phyloP scores from a whole-genome alignment of 2,113 vertebrate species.

The Peromyscus californicus region DNA sequence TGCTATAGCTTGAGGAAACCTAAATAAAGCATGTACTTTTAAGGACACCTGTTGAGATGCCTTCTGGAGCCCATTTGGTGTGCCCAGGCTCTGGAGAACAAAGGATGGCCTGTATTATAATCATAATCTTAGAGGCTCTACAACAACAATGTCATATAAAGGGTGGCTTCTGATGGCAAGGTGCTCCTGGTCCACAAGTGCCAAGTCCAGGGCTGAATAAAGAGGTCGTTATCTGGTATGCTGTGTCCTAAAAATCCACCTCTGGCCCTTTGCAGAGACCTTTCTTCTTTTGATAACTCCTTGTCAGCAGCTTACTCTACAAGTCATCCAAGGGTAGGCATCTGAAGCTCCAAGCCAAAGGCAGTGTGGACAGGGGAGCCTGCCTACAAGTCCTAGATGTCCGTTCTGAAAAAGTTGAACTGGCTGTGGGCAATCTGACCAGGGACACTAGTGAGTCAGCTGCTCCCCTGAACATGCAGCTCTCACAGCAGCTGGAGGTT shows the following conservation, averaged over 20 bases:
- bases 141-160: neutral
- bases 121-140: neutral
- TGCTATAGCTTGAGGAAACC: conserved; percentile 37
- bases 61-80: conserved; percentile 65
- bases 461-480: neutral
- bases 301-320: neutral
- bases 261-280: neutral
- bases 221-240: fast-evolving
- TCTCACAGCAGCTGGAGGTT: neutral
- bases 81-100: conserved; percentile 19
- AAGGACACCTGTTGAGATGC: conserved; percentile 58
- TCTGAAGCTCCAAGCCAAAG: neutral
- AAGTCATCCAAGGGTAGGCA: neutral
- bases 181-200: neutral
- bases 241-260: neutral
- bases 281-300: neutral
- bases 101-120: neutral
- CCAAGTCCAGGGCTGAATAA: neutral
- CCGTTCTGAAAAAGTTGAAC: neutral
- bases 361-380: neutral
- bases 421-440: neutral
- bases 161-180: neutral
- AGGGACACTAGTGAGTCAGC: neutral
- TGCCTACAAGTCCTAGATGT: neutral
- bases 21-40: conserved; percentile 40